Evolutionary conservation across 2,113 vertebrate genomes (phyloP), one percentile per base, ranked within the genome.

Genomic region (Nicator chloris): DNA sequence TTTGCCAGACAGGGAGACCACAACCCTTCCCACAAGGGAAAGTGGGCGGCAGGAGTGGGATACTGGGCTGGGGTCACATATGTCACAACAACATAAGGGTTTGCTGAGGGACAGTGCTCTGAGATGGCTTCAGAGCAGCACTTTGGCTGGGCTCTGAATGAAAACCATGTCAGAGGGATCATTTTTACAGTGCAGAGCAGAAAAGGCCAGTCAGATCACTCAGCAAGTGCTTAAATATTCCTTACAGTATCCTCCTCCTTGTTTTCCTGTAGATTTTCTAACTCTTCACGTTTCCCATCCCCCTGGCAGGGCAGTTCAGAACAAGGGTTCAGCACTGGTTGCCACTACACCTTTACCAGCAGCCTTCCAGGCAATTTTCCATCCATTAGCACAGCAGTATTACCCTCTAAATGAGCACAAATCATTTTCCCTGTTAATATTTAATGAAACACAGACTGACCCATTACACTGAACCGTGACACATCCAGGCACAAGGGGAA

Each of bases 361-460:
- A 82, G 69, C 7, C 73, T 93, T 75, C 60, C 50, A 83, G 79
- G 68, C 85, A 44, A 63, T 86, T 96, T 94, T 83, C 82, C 78
- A 44, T 77, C 89, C 76, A 93, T 81, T 92, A 92, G 75, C 75
- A 66, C 68, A 75, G 60, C 22, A 42, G 71, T 15, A 49, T 59
- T 80, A 26, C 59, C n/a, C 42, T 86, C 86, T 93, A 78, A 95
- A 83, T 0, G 7, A 95, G 47, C 50, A n/a, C 21, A 49, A 88
- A 44, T 73, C 23, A 73, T 70, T 77, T 86, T 73, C 63, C 22
- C 33, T 21, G 40, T 93, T 93, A 96, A 90, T 83, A 86, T 75
- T 96, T 90, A 81, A 95, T 93, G 79, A 89, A 84, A 75, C 37
- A 53, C 66, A 92, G 76, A 27, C 64, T 81, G 69, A 78, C n/a